phyloP scores from a whole-genome alignment of 1,140 invertebrate genomes.

The Gyrodactylus salaris region DNA sequence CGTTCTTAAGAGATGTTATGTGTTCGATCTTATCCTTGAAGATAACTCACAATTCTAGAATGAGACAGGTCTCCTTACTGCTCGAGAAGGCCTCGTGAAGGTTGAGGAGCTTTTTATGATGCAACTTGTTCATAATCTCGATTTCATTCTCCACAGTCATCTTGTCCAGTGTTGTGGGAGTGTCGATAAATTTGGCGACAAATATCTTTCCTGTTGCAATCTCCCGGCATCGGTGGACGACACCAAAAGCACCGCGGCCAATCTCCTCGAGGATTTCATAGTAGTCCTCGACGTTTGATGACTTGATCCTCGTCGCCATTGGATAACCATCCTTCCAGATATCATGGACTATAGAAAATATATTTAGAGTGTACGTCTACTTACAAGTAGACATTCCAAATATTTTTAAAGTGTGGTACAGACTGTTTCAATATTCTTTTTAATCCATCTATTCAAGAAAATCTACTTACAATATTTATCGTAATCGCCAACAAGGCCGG shows the following conservation, averaged over 20 bases:
- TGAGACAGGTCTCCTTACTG: conserved; percentile 91
- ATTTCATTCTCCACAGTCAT: conserved; percentile 86
- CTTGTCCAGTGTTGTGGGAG: conserved; percentile 69
- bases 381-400: not conserved
- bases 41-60: conserved; percentile 68
- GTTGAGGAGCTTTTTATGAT: conserved; percentile 83
- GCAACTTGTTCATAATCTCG: conserved; percentile 89
- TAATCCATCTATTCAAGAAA: not conserved
- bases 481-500: conserved; percentile 50
- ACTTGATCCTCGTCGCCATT: conserved; percentile 73
- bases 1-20: too few species aligned
- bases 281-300: conserved; percentile 65
- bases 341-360: conserved; percentile 17
- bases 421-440: not conserved
- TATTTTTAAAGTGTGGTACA: not conserved
- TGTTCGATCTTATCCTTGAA: too few species aligned
- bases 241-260: conserved; percentile 75
- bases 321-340: conserved; percentile 82
- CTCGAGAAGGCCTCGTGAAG: conserved; percentile 94
- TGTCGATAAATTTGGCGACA: conserved; percentile 93
- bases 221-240: conserved; percentile 81
- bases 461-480: conserved; percentile 43
- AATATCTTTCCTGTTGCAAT: conserved; percentile 74
- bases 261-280: conserved; percentile 98
- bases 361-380: not conserved